Evolutionary conservation across 2,113 vertebrate genomes (phyloP).

Genomic region (Alouatta palliata): DNA sequence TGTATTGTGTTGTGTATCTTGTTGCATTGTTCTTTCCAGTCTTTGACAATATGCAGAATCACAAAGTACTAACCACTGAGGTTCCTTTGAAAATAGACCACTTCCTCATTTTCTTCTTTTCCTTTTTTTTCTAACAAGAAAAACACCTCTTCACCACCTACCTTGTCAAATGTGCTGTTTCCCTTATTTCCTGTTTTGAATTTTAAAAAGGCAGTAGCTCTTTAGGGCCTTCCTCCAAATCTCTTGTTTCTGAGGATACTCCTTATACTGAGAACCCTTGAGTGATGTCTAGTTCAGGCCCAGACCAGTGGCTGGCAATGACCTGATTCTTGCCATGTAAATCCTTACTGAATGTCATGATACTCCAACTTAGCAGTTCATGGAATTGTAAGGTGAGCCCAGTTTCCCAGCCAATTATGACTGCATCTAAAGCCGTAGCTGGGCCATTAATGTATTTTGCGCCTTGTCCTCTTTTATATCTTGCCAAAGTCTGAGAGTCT

Average conservation of each 20-base stretch:
- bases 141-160: not conserved
- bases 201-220: not conserved
- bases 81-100: not conserved
- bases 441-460: constrained; percentile 70
- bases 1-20: not conserved
- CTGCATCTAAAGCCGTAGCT: constrained; percentile 64
- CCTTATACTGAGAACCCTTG: not conserved
- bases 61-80: not conserved
- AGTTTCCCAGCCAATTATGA: constrained; percentile 74
- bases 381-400: constrained; percentile 66
- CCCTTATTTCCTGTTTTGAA: constrained; percentile 27
- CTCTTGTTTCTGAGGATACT: not conserved
- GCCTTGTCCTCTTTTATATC: constrained; percentile 67
- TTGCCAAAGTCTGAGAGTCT: constrained; percentile 74
- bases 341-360: constrained; percentile 52
- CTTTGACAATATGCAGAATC: not conserved
- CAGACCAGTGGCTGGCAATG: constrained; percentile 33
- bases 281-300: constrained; percentile 21
- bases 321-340: constrained; percentile 48
- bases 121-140: not conserved
- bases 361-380: constrained; percentile 64
- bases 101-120: not conserved
- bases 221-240: not conserved
- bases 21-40: not conserved
- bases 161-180: constrained; percentile 1